These are phyloP conservation scores for Halisarca cf. caerulea DNA, from an alignment of 37 sponge, comb jelly and placozoan genomes.

Conservation along the genomic window DNA sequence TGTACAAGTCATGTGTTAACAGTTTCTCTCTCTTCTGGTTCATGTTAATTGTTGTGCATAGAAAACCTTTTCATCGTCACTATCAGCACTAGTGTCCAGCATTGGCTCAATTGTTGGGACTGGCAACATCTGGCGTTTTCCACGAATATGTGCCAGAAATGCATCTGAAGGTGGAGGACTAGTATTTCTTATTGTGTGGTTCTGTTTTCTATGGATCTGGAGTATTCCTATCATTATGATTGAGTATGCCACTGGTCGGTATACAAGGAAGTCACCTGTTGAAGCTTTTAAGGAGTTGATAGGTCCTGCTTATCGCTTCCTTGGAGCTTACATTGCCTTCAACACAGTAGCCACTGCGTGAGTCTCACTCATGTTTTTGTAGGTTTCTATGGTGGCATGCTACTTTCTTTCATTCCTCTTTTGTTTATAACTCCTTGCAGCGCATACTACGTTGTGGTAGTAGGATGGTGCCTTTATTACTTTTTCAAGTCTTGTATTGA, in stretches of 20 bases:
- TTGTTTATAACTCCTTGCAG: conserved; percentile 31
- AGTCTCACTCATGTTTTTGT: neutral
- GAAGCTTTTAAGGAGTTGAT: conserved; percentile 59
- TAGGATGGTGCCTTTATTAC: conserved; percentile 88
- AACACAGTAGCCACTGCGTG: conserved; percentile 66
- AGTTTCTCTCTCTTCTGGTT: neutral
- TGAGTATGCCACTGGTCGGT: conserved; percentile 80
- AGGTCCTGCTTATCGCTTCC: conserved; percentile 71
- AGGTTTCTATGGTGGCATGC: neutral
- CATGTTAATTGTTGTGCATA: conserved; percentile 22
- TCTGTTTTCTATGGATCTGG: conserved; percentile 79
- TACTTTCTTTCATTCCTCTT: too few species aligned
- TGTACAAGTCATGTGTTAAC: too few species aligned
- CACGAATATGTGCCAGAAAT: conserved; percentile 79
- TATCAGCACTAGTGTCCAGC: conserved; percentile 63
- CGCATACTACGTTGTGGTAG: conserved; percentile 77
- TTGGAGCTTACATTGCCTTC: conserved; percentile 69
- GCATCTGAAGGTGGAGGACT: conserved; percentile 71
- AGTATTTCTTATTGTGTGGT: conserved; percentile 82
- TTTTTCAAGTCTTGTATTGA: conserved; percentile 39
- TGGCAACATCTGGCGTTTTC: conserved; percentile 89
- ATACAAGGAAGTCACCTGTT: conserved; percentile 60
- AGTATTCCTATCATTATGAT: conserved; percentile 80
- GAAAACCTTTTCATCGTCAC: conserved; percentile 69
- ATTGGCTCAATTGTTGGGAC: conserved; percentile 86